These are phyloP conservation scores for Xyliphius kryptos DNA, from an alignment of 2,113 vertebrate genomes.

Conservation along the genomic window DNA sequence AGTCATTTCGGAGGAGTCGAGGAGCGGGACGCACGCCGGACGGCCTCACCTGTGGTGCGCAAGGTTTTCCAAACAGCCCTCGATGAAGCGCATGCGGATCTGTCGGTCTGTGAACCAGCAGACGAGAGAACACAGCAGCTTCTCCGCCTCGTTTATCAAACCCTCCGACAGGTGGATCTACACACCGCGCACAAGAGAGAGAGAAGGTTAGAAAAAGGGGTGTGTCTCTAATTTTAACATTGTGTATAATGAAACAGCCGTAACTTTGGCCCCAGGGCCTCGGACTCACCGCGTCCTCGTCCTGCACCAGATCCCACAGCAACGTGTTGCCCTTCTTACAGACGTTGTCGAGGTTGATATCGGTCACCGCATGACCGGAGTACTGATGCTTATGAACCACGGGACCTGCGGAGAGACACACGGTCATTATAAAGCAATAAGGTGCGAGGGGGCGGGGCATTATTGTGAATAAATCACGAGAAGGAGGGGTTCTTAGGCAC, in stretches of 20 bases:
- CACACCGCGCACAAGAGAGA: constrained; percentile 42
- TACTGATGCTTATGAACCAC: constrained; percentile 96
- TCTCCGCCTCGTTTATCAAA: constrained; percentile 96
- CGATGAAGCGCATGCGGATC: constrained; percentile 98
- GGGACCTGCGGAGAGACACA: constrained; percentile 68
- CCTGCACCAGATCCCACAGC: constrained; percentile 98
- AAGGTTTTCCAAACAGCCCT: constrained; percentile 97
- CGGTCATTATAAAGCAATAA: too few relatives aligned
- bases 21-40: too few relatives aligned
- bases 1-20: too few relatives aligned
- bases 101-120: constrained; percentile 99
- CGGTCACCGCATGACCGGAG: constrained; percentile 84
- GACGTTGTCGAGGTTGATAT: constrained; percentile 98
- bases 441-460: too few relatives aligned
- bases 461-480: too few relatives aligned
- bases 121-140: constrained; percentile 94
- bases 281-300: constrained; percentile 87
- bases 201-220: not conserved
- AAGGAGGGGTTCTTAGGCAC: too few relatives aligned
- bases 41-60: constrained; percentile 90
- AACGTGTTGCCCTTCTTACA: constrained; percentile 98
- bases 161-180: constrained; percentile 97
- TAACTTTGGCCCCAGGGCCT: not conserved
- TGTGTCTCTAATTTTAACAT: too few relatives aligned
- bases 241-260: too few relatives aligned